Base-by-base conservation (phyloP, 2,113 vertebrate species). In the Syngnathus typhle region DNA sequence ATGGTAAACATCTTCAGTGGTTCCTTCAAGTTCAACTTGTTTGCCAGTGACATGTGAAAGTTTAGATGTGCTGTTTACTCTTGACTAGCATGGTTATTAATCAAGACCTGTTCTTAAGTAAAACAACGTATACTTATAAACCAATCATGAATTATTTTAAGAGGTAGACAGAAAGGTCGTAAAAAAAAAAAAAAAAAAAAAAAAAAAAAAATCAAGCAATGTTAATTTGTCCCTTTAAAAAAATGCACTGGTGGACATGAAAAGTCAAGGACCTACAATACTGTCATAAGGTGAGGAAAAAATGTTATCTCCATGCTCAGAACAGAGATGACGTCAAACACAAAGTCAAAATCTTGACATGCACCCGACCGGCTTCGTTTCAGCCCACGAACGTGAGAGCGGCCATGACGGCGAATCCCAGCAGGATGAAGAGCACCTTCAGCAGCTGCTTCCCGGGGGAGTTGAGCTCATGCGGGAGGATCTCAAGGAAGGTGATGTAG, bases 401-500 rank as follows among this genome's bases (percentile, higher is more conserved):
- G 0, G 93, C 93, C 94, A 96, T 96, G 83, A 93, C 19, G 3
- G 82, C 80, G 85, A 96, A 96, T n/a, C 94, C 94, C 65, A 92
- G 72, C 19, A 91, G 81, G 67, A 96, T 87, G 82, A 94, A 95
- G 63, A 92, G 43, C 73, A 93, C 93, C 79, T 95, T 96, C 69
- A 90, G 86, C 10, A 96, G 87, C 78, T 92, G 93, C 64, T 76
- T 83, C 67, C 91, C 93, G 0, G 89, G 83, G 0, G 90, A 84
- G 79, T 91, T 92, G 21, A 96, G 90, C 60, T 95, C 94, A 6
- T 92, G 91, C 0, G 95, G 95, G 39, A 96, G 87, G 81, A 96
- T 95, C 87, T 96, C 95, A 67, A 96, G 62, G 70, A 96, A 96
- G 75, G 95, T 95, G 85, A 96, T 93, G 71, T 95, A 96, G 7